Conservation (phyloP, 1,140 invertebrate genomes). For the Monomorium pharaonis region DNA sequence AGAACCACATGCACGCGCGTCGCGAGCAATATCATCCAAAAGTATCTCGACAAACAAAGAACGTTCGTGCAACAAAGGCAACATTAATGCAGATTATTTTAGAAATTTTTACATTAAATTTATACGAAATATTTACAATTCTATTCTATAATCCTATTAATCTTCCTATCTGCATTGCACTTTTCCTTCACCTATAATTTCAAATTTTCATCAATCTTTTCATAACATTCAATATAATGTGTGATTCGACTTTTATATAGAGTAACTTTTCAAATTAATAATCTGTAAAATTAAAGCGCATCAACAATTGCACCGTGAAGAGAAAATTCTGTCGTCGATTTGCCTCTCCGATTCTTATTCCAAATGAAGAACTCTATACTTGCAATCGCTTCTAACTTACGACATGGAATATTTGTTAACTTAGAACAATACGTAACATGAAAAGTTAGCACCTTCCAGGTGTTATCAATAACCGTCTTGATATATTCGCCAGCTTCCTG, state of each 20-base stretch:
- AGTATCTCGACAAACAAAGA: slow-evolving; percentile 12
- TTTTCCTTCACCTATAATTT: neutral
- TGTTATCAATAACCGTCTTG: neutral
- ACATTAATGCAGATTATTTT: neutral
- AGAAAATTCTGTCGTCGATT: neutral
- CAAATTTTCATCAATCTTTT: neutral
- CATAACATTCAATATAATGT: neutral
- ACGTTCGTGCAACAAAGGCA: neutral
- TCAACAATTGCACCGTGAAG: neutral
- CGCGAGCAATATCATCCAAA: neutral
- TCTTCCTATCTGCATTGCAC: neutral
- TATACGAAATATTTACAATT: neutral
- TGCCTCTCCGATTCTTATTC: neutral
- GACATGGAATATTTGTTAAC: neutral
- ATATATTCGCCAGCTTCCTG: neutral
- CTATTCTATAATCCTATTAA: no score
- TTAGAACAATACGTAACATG: neutral
- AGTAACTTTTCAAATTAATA: neutral
- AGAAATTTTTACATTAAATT: neutral
- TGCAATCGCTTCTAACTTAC: neutral
- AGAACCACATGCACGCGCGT: neutral
- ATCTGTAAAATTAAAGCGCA: neutral
- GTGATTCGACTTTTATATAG: neutral
- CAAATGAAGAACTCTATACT: neutral
- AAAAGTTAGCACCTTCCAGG: neutral